Conservation (phyloP, 35 echinoderm and acorn worm genomes). For the Hemicentrotus pulcherrimus region DNA sequence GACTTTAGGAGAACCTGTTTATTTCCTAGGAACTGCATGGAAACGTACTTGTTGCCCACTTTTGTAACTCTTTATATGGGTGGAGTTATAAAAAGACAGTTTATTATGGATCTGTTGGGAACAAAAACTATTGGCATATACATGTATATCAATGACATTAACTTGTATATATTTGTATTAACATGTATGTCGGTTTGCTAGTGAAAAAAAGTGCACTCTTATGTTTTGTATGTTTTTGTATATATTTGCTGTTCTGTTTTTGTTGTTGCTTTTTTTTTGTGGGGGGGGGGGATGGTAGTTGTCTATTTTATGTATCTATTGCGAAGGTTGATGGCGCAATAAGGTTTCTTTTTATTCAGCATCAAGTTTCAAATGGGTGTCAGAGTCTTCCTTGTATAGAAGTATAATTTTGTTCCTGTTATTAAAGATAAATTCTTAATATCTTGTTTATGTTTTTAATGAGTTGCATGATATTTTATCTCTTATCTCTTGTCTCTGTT, state of each 20-base stretch:
- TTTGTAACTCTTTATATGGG: too few species aligned
- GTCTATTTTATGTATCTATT: too few species aligned
- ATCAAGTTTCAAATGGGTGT: not conserved
- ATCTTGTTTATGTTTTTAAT: not conserved
- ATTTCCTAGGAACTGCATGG: too few species aligned
- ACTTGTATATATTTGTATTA: not conserved
- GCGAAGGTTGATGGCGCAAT: too few species aligned
- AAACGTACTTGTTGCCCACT: too few species aligned
- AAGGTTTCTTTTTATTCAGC: not conserved
- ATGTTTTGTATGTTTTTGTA: not conserved
- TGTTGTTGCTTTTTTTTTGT: too few species aligned
- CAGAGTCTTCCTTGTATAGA: not conserved
- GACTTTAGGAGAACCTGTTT: too few species aligned
- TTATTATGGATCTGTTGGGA: not conserved
- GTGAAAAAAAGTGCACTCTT: not conserved
- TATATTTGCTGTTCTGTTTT: too few species aligned
- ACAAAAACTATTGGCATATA: not conserved
- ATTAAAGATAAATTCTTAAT: not conserved
- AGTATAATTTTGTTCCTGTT: not conserved
- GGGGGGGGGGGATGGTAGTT: too few species aligned
- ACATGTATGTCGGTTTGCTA: not conserved
- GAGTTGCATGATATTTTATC: not conserved
- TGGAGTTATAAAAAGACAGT: too few species aligned
- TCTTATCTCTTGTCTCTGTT: not conserved
- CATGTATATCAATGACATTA: too few species aligned